These are phyloP conservation scores for Notospermus geniculatus DNA, from an alignment of 1,140 invertebrate genomes.

Conservation along the genomic window DNA sequence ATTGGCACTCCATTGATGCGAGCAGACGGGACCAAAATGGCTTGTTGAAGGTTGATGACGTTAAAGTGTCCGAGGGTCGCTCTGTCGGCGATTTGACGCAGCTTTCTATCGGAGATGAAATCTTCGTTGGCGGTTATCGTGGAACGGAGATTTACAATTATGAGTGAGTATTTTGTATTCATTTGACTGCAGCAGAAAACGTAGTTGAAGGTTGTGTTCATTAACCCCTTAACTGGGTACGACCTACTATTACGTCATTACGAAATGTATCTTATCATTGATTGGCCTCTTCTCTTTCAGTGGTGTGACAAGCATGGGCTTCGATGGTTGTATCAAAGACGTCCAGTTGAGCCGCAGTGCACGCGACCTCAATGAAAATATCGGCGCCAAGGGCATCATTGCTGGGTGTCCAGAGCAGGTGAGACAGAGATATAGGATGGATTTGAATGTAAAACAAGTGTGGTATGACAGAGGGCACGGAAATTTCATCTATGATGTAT, in stretches of 20 bases:
- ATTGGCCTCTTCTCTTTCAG: slow-evolving; percentile 31
- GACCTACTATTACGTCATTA: too few species aligned
- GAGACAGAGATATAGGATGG: slow-evolving; percentile 19
- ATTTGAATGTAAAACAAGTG: too few species aligned
- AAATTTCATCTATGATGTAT: too few species aligned
- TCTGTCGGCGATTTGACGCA: slow-evolving; percentile 54
- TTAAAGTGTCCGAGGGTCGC: slow-evolving; percentile 38
- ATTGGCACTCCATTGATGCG: slow-evolving; percentile 83
- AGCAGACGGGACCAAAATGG: slow-evolving; percentile 66
- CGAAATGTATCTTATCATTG: too few species aligned
- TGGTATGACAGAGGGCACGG: too few species aligned
- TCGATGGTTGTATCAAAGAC: slow-evolving; percentile 90
- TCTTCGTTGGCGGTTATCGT: slow-evolving; percentile 88
- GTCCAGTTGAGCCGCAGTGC: slow-evolving; percentile 71
- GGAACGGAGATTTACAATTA: slow-evolving; percentile 34
- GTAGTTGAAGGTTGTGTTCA: too few species aligned
- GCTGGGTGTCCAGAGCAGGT: slow-evolving; percentile 83
- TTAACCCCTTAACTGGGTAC: too few species aligned
- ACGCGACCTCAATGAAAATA: slow-evolving; percentile 76
- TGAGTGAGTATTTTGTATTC: background rate
- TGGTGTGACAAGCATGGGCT: slow-evolving; percentile 63
- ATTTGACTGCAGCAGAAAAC: too few species aligned
- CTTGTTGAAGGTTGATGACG: slow-evolving; percentile 63
- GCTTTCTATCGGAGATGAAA: slow-evolving; percentile 64
- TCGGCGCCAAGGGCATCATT: slow-evolving; percentile 73